Percentiles rank a stretch among this genome's conserved stretches.
Conservation (phyloP, 2,113 vertebrate species). For the Lutjanus erythropterus region DNA sequence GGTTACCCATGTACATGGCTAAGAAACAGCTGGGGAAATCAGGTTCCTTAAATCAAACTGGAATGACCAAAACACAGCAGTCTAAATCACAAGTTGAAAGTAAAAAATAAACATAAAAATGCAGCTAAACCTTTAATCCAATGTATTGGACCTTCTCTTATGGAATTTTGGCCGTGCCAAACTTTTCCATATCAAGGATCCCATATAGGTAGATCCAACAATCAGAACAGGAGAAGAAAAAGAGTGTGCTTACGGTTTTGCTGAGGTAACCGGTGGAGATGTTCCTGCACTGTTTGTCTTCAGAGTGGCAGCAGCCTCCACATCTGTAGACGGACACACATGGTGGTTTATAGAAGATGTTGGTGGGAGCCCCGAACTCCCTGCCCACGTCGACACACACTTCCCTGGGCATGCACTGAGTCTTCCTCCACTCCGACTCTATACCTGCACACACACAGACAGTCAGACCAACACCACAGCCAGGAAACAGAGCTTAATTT, state of each 20-base stretch:
- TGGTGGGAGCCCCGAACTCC: constrained; percentile 97
- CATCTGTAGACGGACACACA: constrained; percentile 99
- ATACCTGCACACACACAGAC: constrained; percentile 90
- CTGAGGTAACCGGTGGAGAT: constrained; percentile 95
- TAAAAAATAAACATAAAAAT: not conserved
- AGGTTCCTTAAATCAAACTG: no score
- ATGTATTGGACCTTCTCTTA: not conserved
- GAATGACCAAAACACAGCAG: no score
- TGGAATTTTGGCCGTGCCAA: not conserved
- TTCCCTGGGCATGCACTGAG: constrained; percentile 96
- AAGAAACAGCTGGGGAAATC: no score
- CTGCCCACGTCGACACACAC: constrained; percentile 99
- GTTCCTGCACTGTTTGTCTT: constrained; percentile 96
- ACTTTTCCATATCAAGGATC: not conserved
- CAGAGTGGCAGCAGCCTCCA: constrained; percentile 99
- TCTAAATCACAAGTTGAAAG: not conserved
- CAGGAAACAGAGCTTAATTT: constrained; percentile 1
- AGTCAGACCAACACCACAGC: constrained; percentile 8
- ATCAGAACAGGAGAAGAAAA: no score
- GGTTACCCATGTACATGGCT: no score
- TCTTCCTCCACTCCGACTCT: constrained; percentile 98
- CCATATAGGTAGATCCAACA: no score
- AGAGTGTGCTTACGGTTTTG: constrained; percentile 91
- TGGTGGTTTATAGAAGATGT: constrained; percentile 99
- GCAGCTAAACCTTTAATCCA: not conserved